Conservation (phyloP, 1,140 invertebrate species). For the Teleopsis dalmanni region DNA sequence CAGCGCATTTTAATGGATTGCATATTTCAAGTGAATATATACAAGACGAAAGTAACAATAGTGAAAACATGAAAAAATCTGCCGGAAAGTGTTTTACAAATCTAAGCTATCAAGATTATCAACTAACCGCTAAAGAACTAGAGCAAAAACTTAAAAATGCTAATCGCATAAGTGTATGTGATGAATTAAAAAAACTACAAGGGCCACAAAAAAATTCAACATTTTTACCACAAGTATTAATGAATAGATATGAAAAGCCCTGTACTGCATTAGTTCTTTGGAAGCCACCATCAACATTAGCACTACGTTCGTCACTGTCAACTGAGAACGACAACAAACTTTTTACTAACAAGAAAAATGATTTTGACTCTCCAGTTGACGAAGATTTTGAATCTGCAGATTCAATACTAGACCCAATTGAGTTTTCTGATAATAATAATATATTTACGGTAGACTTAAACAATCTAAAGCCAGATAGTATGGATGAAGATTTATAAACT, state of each 20-base stretch:
- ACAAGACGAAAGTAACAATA: conserved; percentile 17
- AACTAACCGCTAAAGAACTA: conserved; percentile 41
- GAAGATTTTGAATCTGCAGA: conserved; percentile 1
- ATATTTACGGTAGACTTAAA: conserved; percentile 40
- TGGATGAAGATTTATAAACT: conserved; percentile 36
- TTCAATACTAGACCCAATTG: conserved; percentile 10
- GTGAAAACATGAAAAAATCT: neutral
- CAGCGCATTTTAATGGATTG: conserved; percentile 62
- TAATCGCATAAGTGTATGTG: conserved; percentile 56
- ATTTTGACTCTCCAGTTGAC: too few species aligned
- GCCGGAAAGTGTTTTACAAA: conserved; percentile 14
- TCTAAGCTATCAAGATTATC: conserved; percentile 20
- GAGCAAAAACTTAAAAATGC: conserved; percentile 49
- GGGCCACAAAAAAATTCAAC: conserved; percentile 46
- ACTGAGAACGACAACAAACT: neutral
- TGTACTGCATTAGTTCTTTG: conserved; percentile 69
- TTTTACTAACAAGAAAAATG: neutral
- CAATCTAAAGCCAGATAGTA: conserved; percentile 35
- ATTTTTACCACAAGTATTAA: conserved; percentile 28
- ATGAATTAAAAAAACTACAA: conserved; percentile 59
- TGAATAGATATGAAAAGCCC: conserved; percentile 53
- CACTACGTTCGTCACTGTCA: neutral
- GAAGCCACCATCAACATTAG: conserved; percentile 55
- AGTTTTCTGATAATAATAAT: conserved; percentile 39
- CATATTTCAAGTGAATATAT: conserved; percentile 56